Conservation (phyloP, 2,888 invertebrate species). For the Caenorhabditis macrosperma region DNA sequence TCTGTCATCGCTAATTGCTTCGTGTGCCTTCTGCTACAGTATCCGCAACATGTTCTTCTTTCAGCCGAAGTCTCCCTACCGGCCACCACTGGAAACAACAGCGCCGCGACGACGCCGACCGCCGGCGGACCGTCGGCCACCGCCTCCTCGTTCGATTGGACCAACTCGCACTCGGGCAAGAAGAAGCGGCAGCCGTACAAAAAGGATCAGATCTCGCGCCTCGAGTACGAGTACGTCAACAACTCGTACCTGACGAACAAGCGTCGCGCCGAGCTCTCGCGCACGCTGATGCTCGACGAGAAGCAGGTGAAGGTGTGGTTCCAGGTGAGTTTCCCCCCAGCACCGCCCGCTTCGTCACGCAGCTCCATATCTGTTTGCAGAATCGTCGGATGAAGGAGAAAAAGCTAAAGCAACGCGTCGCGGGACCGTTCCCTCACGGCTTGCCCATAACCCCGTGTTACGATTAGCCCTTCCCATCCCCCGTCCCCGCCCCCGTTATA, state of each 20-base stretch:
- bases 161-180: constrained; percentile 27
- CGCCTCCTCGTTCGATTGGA: constrained; percentile 10
- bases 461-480: not conserved
- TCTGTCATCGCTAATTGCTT: constrained; percentile 6
- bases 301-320: constrained; percentile 80
- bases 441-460: constrained; percentile 29
- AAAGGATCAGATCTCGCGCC: constrained; percentile 44
- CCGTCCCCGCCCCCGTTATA: not conserved
- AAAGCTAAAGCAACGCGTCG: constrained; percentile 28
- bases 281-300: constrained; percentile 81
- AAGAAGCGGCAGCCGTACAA: constrained; percentile 51
- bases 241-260: constrained; percentile 38
- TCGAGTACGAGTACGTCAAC: constrained; percentile 39
- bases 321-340: constrained; percentile 57
- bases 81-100: constrained; percentile 18
- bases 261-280: constrained; percentile 79
- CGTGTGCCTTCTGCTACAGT: not conserved
- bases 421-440: constrained; percentile 40
- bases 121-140: too few relatives aligned
- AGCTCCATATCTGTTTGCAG: constrained; percentile 15
- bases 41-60: not conserved
- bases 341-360: not conserved
- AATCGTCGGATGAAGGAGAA: constrained; percentile 54
- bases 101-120: constrained; percentile 12
- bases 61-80: constrained; percentile 7